phyloP scores from a whole-genome alignment of 2,888 invertebrate genomes.

The Ophion obscuratus region DNA sequence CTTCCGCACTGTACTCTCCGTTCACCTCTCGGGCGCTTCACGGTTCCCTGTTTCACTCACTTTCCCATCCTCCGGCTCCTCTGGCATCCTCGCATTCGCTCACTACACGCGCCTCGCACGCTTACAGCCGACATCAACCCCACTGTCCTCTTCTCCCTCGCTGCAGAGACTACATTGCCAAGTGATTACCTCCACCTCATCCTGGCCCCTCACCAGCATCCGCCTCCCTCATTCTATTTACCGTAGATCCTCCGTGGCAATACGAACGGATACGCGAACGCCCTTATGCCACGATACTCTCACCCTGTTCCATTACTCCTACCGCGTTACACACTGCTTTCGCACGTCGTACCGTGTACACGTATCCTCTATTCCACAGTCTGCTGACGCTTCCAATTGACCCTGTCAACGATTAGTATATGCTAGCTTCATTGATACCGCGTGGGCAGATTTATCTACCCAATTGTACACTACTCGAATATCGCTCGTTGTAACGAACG shows the following conservation, averaged over 20 bases:
- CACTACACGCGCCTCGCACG: constrained; percentile 45
- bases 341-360: constrained; percentile 46
- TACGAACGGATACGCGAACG: constrained; percentile 26
- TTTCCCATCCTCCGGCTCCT: constrained; percentile 23
- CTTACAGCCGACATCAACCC: constrained; percentile 53
- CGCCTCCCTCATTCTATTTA: constrained; percentile 47
- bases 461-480: neutral
- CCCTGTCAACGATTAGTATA: constrained; percentile 54
- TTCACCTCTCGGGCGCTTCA: constrained; percentile 56
- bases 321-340: constrained; percentile 51
- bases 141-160: constrained; percentile 67
- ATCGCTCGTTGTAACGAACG: neutral
- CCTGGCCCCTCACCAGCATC: constrained; percentile 49
- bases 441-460: neutral
- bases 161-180: constrained; percentile 81
- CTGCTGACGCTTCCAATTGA: constrained; percentile 49
- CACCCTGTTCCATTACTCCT: constrained; percentile 31
- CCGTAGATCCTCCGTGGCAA: constrained; percentile 23
- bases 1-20: constrained; percentile 29
- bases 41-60: constrained; percentile 56
- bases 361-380: constrained; percentile 32
- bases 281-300: constrained; percentile 50
- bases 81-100: constrained; percentile 15
- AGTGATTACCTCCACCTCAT: constrained; percentile 80
- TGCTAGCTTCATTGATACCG: constrained; percentile 44